Evolutionary conservation across 2,113 vertebrate genomes (phyloP).

Genomic region (Ellobius talpinus): DNA sequence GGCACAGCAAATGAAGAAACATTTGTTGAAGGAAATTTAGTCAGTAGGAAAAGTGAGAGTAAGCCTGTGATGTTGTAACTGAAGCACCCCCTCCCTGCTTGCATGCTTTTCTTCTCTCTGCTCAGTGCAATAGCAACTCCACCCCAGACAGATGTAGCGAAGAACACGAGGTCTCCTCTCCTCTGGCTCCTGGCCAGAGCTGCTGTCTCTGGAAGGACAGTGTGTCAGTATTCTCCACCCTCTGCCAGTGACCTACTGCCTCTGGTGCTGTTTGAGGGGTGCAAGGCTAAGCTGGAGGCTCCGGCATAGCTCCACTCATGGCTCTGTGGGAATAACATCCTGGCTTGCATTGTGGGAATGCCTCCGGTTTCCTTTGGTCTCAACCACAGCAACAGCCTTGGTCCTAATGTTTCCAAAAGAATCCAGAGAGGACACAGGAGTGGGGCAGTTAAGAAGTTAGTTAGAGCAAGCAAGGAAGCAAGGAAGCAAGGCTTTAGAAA

Average conservation of each 20-base stretch:
- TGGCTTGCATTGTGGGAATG: background rate
- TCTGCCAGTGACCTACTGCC: background rate
- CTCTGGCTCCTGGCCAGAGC: background rate
- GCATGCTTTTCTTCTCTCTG: background rate
- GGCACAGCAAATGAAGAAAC: slow-evolving; percentile 30
- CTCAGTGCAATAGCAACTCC: background rate
- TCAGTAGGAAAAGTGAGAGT: background rate
- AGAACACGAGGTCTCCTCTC: background rate
- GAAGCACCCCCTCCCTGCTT: background rate
- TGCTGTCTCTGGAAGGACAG: background rate
- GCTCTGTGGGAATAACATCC: background rate
- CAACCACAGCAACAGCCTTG: background rate
- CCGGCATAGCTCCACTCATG: background rate
- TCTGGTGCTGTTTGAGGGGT: background rate
- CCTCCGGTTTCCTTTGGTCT: background rate
- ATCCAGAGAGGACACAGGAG: background rate
- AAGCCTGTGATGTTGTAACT: background rate
- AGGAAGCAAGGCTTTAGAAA: background rate
- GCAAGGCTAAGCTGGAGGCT: background rate
- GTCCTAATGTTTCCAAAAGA: background rate
- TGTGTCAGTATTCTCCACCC: background rate
- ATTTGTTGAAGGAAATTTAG: slow-evolving; percentile 45
- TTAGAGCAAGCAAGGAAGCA: background rate
- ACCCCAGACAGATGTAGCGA: background rate
- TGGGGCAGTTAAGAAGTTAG: background rate